Percentiles rank a stretch among this genome's conserved stretches.
These are phyloP conservation scores for Zapus hudsonius DNA, from an alignment of 2,113 vertebrate species.

Conservation along the genomic window DNA sequence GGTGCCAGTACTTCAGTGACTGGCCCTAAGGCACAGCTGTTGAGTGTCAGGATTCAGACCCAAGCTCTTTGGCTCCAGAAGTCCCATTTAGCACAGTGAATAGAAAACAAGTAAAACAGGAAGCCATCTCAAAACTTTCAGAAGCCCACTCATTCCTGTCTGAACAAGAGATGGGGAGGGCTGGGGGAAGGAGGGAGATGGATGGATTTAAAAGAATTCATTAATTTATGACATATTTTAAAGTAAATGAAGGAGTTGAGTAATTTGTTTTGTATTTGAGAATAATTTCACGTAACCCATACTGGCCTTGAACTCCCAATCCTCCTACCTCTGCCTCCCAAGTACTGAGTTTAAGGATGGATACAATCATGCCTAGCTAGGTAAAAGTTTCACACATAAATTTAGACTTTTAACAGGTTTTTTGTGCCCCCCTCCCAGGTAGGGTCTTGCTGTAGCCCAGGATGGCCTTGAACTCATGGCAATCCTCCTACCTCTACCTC, in stretches of 20 bases:
- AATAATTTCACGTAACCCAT: background rate
- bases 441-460: no score
- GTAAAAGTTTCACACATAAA: background rate
- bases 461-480: no score
- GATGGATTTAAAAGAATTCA: background rate
- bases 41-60: background rate
- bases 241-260: background rate
- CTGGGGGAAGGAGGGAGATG: no score
- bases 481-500: no score
- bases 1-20: background rate
- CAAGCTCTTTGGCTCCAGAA: background rate
- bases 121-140: background rate
- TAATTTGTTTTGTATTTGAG: background rate
- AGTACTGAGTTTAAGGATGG: background rate
- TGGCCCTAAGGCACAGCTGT: background rate
- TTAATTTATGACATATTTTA: slow-evolving; percentile 40
- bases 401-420: background rate
- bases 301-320: background rate
- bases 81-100: background rate
- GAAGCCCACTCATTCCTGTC: background rate
- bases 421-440: no score
- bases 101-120: background rate
- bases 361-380: background rate
- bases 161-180: background rate
- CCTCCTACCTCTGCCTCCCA: background rate